Evolutionary conservation across 2,113 vertebrate genomes (phyloP).

Genomic region (Nettapus auritus): DNA sequence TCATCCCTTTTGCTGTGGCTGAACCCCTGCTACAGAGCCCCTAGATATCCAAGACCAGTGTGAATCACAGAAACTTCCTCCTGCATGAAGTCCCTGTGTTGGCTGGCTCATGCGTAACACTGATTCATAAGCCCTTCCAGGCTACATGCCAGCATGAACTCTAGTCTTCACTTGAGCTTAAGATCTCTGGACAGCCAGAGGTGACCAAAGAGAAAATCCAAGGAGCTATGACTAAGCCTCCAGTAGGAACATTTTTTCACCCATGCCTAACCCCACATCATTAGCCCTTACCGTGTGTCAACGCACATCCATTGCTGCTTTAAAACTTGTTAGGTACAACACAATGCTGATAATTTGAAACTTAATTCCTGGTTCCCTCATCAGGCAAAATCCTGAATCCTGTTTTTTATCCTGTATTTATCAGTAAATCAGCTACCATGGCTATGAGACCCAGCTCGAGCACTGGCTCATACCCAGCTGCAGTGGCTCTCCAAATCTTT

Average conservation of each 20-base stretch:
- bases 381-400: neutral
- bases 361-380: neutral
- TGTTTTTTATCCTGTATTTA: neutral
- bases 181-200: neutral
- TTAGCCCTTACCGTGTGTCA: neutral
- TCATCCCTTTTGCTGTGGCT: neutral
- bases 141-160: neutral
- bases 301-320: neutral
- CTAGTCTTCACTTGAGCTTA: neutral
- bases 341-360: neutral
- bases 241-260: neutral
- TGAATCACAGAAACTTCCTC: slow-evolving; percentile 1
- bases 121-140: neutral
- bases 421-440: neutral
- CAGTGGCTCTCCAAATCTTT: neutral
- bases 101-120: neutral
- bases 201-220: neutral
- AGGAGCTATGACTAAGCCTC: slow-evolving; percentile 15
- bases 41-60: neutral
- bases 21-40: neutral
- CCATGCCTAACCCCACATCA: neutral
- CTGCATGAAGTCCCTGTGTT: neutral
- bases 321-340: neutral
- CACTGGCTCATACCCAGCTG: neutral
- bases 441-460: neutral